Percentiles rank a stretch among this genome's conserved stretches.
Conservation (phyloP, 2,797 vertebrate species). For the Rhodeus uyekii region DNA sequence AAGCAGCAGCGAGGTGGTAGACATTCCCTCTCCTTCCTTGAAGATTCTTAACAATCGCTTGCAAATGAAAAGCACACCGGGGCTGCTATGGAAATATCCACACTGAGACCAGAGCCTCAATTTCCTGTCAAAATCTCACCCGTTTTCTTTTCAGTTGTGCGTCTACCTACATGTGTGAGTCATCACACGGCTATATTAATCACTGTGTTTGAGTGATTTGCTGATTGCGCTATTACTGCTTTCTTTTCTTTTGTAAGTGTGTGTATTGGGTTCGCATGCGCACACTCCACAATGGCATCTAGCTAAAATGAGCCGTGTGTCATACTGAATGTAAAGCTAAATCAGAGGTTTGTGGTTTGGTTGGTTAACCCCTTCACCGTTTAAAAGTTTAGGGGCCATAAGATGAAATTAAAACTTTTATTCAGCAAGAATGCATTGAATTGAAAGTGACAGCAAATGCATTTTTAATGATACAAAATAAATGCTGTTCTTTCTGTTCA, state of each 20-base stretch:
- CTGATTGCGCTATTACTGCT: not conserved
- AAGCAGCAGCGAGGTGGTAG: slow-evolving; percentile 22
- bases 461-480: not conserved
- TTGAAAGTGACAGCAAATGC: not conserved
- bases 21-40: not conserved
- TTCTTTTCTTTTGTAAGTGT: slow-evolving; percentile 1
- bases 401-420: not conserved
- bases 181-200: slow-evolving; percentile 2
- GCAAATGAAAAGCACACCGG: slow-evolving; percentile 17
- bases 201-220: slow-evolving; percentile 12
- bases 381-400: not conserved
- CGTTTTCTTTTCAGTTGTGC: not conserved
- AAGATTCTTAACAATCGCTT: not conserved
- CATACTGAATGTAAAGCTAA: not conserved
- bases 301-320: not conserved
- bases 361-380: not conserved
- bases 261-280: not conserved
- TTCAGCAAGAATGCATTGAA: not conserved
- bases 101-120: not conserved
- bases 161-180: slow-evolving; percentile 16
- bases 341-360: not conserved
- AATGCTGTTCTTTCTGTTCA: not conserved
- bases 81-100: not conserved
- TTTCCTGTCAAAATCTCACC: not conserved
- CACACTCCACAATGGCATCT: not conserved